Conservation (phyloP, 2,113 vertebrate species). For the Erinaceus europaeus region DNA sequence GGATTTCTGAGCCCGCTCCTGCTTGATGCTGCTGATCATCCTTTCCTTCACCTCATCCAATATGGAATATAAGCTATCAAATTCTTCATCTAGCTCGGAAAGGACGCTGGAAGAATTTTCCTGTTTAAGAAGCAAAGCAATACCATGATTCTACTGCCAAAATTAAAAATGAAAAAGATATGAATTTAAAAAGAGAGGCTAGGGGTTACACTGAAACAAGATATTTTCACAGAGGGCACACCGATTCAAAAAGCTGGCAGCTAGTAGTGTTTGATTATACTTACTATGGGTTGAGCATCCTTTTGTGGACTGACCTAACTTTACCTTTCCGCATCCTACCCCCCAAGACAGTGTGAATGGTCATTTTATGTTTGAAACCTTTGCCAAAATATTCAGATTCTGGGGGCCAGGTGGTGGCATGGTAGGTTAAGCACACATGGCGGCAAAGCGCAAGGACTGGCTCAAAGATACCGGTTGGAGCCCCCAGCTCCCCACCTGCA, state of each 20-base stretch:
- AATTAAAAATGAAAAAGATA: background rate
- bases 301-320: background rate
- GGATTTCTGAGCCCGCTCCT: constrained; percentile 88
- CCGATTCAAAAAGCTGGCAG: background rate
- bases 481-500: no score
- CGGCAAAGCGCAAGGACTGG: no score
- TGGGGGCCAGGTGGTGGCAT: no score
- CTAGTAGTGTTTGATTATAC: background rate
- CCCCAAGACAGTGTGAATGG: background rate
- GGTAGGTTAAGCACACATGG: no score
- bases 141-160: constrained; percentile 39
- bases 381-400: no score
- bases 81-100: constrained; percentile 92
- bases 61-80: constrained; percentile 88
- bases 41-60: constrained; percentile 89
- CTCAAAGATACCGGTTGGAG: no score
- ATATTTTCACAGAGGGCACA: background rate
- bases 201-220: constrained; percentile 19
- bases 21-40: constrained; percentile 87
- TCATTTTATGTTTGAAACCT: no score
- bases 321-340: background rate
- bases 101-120: constrained; percentile 88
- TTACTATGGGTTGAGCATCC: background rate
- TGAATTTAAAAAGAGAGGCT: background rate
- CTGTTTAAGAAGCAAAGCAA: constrained; percentile 77